Evolutionary conservation across 2,888 invertebrate genomes (phyloP), one percentile per base, ranked within the genome.

Genomic region (Drosophila heteroneura): DNA sequence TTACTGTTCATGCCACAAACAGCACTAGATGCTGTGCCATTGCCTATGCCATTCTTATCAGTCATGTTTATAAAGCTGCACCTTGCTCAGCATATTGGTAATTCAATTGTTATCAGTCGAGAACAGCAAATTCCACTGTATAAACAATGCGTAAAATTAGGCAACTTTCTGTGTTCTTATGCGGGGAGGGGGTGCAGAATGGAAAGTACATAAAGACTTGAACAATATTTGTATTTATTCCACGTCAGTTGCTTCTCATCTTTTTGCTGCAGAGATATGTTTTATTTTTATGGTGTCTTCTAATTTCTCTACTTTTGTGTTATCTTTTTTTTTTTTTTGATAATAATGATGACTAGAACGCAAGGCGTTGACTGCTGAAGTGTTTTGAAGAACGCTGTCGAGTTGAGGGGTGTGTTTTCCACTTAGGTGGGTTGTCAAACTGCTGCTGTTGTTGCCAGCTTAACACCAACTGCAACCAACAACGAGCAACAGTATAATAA

Each of bases 351-450:
- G 72, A 62, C 71, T 62, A 52, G 35, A 30, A 51, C 59, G 56
- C 68, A 76, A 84, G 83, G 83, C 79, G 89, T 88, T 79, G 83
- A 84, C 86, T 88, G 83, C 67, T 68, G 26, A 76, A 83, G 88
- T 74, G 57, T 71, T 76, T 60, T 63, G 69, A 66, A 71, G 82
- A 82, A 62, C 73, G 64, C 70, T 33, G 49, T 41, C 28, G 53
- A 73, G 71, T 66, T 65, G 52, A 57, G 58, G 63, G 53, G 66
- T 49, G 47, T 52, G 47, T 65, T 62, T 79, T 64, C 54, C 63
- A 61, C 70, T 77, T 74, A 72, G 62, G 76, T 69, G 58, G 70
- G 61, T 70, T 81, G 80, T 76, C 64, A 75, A 60, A 76, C 82
- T 73, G 67, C 64, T 22, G 57, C 12, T 57, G 37, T n/a, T 39